Percentiles rank a stretch among this genome's conserved stretches.
These are phyloP conservation scores for Drosophila tsacasi DNA, from an alignment of 1,140 invertebrate genomes.

Conservation along the genomic window DNA sequence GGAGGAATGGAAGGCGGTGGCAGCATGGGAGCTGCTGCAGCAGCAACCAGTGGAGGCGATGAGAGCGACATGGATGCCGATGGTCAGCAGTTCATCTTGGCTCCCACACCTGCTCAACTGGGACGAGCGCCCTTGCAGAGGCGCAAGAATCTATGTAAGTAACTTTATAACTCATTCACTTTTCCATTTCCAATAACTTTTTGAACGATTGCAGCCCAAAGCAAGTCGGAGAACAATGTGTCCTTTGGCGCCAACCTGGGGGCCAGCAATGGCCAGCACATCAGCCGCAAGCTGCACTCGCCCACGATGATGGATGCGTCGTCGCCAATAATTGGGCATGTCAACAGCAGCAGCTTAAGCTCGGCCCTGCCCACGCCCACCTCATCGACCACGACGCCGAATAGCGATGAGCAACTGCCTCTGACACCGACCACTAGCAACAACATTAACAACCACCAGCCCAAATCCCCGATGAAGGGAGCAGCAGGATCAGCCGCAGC, in stretches of 20 bases:
- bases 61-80: constrained; percentile 86
- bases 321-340: constrained; percentile 76
- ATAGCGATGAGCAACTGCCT: constrained; percentile 85
- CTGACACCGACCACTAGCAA: constrained; percentile 83
- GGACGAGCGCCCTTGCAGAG: constrained; percentile 94
- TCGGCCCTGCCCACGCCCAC: constrained; percentile 85
- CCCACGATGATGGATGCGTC: constrained; percentile 66
- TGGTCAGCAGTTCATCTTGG: constrained; percentile 91
- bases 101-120: constrained; percentile 96
- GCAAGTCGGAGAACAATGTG: constrained; percentile 67
- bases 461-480: constrained; percentile 88
- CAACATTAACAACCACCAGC: constrained; percentile 37
- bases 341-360: constrained; percentile 73
- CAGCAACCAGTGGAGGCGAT: constrained; percentile 37
- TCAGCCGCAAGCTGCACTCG: constrained; percentile 70
- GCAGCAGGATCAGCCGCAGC: constrained; percentile 81
- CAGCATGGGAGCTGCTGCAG: not conserved
- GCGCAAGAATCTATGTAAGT: constrained; percentile 81
- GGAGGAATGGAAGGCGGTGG: constrained; percentile 17
- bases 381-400: constrained; percentile 85
- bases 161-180: not conserved
- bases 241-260: constrained; percentile 36
- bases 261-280: constrained; percentile 67
- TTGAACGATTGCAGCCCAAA: constrained; percentile 55
- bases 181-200: not conserved